Evolutionary conservation across 2,113 vertebrate species (phyloP).

Genomic region (Psittacus erithacus): DNA sequence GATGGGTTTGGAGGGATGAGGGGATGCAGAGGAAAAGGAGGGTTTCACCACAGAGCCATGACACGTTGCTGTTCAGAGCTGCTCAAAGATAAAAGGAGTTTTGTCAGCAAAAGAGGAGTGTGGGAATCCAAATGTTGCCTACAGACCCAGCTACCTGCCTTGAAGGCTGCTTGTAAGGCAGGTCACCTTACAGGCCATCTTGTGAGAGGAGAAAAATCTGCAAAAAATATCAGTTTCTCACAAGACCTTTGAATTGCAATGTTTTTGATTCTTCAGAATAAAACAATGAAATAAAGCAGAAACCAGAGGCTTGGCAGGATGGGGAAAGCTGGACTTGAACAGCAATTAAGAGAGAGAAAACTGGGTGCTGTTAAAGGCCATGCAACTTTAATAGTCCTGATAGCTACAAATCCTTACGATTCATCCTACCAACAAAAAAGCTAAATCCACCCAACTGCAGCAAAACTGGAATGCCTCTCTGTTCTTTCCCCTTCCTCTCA

Average conservation of each 20-base stretch:
- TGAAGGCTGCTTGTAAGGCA: not conserved
- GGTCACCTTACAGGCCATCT: not conserved
- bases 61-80: accelerated
- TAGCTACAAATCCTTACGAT: not conserved
- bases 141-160: not conserved
- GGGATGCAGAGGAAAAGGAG: not conserved
- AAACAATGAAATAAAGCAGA: not conserved
- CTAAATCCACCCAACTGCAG: not conserved
- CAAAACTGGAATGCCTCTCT: not conserved
- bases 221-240: not conserved
- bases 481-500: not conserved
- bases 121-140: accelerated
- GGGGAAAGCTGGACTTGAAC: not conserved
- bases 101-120: not conserved
- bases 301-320: not conserved
- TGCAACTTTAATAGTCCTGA: not conserved
- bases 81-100: not conserved
- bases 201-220: not conserved
- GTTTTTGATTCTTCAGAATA: not conserved
- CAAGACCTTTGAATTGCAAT: not conserved
- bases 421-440: not conserved
- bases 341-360: not conserved
- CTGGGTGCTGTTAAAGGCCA: not conserved
- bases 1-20: accelerated
- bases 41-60: not conserved